Percentiles rank a stretch among this genome's conserved stretches.
Evolutionary conservation across 2,113 vertebrate genomes (phyloP).

Genomic region (Sigmodon hispidus): DNA sequence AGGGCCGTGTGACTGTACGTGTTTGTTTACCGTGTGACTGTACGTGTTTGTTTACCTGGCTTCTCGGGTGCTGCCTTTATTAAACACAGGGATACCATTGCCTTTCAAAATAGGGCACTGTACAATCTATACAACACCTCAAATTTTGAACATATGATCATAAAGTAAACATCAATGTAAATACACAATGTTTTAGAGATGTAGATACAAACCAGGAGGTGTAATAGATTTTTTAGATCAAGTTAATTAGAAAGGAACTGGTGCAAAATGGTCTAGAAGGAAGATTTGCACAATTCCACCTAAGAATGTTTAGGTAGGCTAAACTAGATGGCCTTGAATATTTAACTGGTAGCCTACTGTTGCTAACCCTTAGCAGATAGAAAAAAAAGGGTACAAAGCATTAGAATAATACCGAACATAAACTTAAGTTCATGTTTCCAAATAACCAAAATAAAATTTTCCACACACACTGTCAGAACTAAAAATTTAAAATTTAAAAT

Average conservation of each 20-base stretch:
- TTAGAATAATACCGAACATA: neutral
- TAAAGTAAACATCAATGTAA: neutral
- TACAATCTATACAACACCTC: neutral
- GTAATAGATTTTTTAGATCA: neutral
- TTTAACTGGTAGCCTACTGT: neutral
- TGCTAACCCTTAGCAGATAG: neutral
- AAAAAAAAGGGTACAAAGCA: neutral
- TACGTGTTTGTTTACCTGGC: neutral
- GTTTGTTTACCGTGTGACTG: neutral
- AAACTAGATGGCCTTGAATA: neutral
- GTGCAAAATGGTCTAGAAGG: neutral
- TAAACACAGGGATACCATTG: neutral
- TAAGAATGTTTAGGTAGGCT: neutral
- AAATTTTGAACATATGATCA: neutral
- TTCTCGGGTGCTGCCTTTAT: neutral
- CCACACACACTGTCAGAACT: neutral
- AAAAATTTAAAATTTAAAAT: neutral
- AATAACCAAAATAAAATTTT: neutral
- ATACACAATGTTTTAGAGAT: neutral
- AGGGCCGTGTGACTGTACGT: neutral
- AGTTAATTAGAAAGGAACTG: neutral
- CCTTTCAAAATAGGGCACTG: neutral
- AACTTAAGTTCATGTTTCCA: neutral
- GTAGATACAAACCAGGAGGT: constrained; percentile 5
- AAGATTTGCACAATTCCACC: neutral